These are phyloP conservation scores for Epizoanthus rinbou DNA, from an alignment of 92 coral and sea anemone genomes.

Conservation along the genomic window DNA sequence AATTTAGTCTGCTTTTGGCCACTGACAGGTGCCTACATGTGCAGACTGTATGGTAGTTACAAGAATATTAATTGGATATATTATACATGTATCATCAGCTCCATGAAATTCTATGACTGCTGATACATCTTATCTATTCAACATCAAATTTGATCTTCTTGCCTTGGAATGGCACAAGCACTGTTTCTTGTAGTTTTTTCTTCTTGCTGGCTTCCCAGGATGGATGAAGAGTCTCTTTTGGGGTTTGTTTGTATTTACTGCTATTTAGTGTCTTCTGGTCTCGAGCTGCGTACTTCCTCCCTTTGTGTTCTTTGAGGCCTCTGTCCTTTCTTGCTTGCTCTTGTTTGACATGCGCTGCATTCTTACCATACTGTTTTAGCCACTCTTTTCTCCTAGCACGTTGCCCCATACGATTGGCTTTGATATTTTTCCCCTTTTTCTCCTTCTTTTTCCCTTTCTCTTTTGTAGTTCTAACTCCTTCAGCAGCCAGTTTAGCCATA, in stretches of 20 bases:
- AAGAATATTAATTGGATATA: no score
- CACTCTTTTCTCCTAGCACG: slow-evolving; percentile 82
- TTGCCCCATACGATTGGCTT: slow-evolving; percentile 78
- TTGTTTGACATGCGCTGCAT: slow-evolving; percentile 76
- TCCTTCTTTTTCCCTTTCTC: slow-evolving; percentile 37
- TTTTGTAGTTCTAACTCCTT: slow-evolving; percentile 9
- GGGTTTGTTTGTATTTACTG: neutral
- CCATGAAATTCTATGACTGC: no score
- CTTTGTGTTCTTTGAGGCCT: neutral
- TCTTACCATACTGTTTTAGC: slow-evolving; percentile 80
- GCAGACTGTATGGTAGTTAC: no score
- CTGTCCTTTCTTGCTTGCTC: neutral
- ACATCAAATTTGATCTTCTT: slow-evolving; percentile 86
- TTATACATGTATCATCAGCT: no score
- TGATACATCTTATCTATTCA: neutral
- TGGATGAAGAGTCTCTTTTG: slow-evolving; percentile 64
- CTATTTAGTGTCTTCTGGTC: neutral
- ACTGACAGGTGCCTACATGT: neutral
- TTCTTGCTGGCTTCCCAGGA: slow-evolving; percentile 95
- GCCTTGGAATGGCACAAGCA: slow-evolving; percentile 81
- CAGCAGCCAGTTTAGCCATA: slow-evolving; percentile 42
- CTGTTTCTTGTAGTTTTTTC: slow-evolving; percentile 72
- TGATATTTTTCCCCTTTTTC: slow-evolving; percentile 18
- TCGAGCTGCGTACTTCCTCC: slow-evolving; percentile 4
- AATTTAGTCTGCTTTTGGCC: neutral